These are phyloP conservation scores for Lasioglossum malachurum DNA, from an alignment of 2,888 invertebrate species.

Conservation along the genomic window DNA sequence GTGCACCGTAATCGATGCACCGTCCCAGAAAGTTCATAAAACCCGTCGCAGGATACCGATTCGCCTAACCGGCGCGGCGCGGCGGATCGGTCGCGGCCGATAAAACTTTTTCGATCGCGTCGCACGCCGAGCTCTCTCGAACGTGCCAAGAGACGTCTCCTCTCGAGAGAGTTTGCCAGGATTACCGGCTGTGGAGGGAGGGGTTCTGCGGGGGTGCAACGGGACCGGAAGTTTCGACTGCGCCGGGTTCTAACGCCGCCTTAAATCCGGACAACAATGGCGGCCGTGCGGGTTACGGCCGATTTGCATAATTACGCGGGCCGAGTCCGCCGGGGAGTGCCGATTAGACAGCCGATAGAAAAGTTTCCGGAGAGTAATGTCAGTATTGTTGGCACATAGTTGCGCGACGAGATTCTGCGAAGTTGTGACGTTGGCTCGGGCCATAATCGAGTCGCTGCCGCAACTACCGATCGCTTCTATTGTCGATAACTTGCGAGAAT, in stretches of 20 bases:
- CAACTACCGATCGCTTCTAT: neutral
- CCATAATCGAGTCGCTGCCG: neutral
- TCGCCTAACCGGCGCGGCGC: neutral
- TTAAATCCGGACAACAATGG: conserved; percentile 42
- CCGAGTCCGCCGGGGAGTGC: neutral
- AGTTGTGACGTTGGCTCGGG: neutral
- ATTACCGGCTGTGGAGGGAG: neutral
- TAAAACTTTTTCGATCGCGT: conserved; percentile 47
- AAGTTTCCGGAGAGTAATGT: conserved; percentile 25
- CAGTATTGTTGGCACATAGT: conserved; percentile 1
- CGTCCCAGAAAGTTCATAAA: conserved; percentile 18
- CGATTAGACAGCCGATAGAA: conserved; percentile 34
- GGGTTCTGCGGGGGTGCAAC: neutral
- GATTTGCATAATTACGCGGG: conserved; percentile 43
- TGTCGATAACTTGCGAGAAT: neutral
- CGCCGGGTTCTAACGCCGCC: conserved; percentile 13
- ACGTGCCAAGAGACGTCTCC: conserved; percentile 45
- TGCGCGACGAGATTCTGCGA: neutral
- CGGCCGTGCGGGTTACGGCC: conserved; percentile 7
- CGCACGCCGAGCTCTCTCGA: neutral
- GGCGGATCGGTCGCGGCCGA: conserved; percentile 17
- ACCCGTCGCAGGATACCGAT: neutral
- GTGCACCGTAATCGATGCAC: conserved; percentile 10
- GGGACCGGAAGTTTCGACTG: conserved; percentile 12
- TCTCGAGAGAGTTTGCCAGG: conserved; percentile 1